These are phyloP conservation scores for Microtus montanus DNA, from an alignment of 2,113 vertebrate genomes.

Conservation along the genomic window DNA sequence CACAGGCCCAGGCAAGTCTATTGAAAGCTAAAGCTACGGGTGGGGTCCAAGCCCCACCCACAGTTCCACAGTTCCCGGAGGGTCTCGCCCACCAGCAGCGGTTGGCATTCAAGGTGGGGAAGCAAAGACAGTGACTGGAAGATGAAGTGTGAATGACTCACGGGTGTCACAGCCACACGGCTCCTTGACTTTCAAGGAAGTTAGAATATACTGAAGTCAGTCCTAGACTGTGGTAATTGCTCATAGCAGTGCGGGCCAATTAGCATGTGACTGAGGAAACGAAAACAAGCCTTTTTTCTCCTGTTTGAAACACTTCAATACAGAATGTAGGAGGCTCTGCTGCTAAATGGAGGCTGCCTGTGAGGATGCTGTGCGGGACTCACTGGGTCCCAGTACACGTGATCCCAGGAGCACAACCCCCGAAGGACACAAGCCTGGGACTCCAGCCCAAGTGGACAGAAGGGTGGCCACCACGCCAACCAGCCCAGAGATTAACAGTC, in stretches of 20 bases:
- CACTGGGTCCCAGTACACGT: neutral
- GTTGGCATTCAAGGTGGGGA: neutral
- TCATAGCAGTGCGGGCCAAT: neutral
- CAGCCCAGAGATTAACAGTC: neutral
- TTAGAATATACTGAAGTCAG: neutral
- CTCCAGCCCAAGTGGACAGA: neutral
- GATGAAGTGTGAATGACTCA: constrained; percentile 18
- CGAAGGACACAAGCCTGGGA: neutral
- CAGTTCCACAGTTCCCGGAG: neutral
- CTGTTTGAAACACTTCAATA: neutral
- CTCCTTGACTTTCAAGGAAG: constrained; percentile 28
- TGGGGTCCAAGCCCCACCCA: neutral
- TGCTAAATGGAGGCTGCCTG: neutral
- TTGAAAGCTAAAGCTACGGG: neutral
- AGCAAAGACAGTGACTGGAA: neutral
- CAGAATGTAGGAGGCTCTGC: neutral
- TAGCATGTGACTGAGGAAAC: neutral
- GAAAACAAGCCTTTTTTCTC: neutral
- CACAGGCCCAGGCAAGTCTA: neutral
- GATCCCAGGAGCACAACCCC: no score
- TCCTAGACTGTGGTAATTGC: neutral
- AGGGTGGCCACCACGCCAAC: neutral
- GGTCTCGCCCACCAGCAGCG: constrained; percentile 1
- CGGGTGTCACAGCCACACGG: neutral
- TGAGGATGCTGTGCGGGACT: neutral